Conservation (phyloP, 92 coral and sea anemone species). For the Chrysogorgia sp. region DNA sequence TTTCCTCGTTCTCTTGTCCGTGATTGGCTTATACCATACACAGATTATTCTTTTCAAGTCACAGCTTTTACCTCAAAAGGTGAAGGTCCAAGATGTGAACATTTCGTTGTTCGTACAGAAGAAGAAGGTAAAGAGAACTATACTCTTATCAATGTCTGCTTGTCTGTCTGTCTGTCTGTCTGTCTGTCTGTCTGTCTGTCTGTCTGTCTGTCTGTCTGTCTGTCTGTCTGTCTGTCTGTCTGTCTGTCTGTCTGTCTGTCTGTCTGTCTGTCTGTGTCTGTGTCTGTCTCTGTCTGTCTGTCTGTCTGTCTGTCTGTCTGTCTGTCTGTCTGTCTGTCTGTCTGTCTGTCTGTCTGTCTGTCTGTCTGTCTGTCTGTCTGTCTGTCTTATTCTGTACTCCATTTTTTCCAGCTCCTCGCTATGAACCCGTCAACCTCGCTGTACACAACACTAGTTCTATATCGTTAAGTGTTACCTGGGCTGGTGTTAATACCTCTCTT, state of each 20-base stretch:
- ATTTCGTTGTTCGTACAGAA: constrained; percentile 65
- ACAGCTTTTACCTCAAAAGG: constrained; percentile 75
- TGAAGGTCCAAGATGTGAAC: constrained; percentile 59
- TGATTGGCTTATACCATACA: constrained; percentile 54
- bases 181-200: no score
- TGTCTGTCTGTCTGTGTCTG: no score
- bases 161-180: not conserved
- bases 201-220: constrained; percentile 3
- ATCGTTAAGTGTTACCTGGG: constrained; percentile 8
- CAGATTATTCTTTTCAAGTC: constrained; percentile 61
- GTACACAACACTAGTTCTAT: constrained; percentile 25
- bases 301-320: not conserved
- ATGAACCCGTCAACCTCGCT: not conserved
- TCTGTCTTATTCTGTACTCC: not conserved
- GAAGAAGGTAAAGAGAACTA: constrained; percentile 73
- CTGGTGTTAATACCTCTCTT: not conserved
- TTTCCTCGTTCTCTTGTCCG: not conserved
- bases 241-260: no score
- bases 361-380: not conserved
- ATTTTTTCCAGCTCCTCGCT: constrained; percentile 14
- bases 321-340: not conserved
- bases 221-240: not conserved
- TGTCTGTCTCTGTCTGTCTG: not conserved
- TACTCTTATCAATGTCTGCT: not conserved
- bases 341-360: not conserved